Evolutionary conservation across 1,140 invertebrate genomes (phyloP).

Genomic region (Drosophila biarmipes): DNA sequence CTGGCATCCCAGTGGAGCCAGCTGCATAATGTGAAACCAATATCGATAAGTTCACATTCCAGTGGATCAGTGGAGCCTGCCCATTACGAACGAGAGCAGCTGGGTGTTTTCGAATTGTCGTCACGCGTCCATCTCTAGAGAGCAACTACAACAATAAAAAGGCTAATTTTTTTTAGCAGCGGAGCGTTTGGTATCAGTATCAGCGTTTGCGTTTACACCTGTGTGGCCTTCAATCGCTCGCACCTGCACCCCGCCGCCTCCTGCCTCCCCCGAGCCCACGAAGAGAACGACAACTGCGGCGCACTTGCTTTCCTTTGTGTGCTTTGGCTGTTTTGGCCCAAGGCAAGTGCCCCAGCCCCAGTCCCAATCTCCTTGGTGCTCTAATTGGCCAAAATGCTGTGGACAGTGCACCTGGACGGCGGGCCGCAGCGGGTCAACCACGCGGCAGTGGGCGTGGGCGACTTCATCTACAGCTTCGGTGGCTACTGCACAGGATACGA

Average conservation of each 20-base stretch:
- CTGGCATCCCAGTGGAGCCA: too few species aligned
- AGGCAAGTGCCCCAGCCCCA: background rate
- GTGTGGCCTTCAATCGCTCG: constrained; percentile 38
- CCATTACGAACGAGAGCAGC: background rate
- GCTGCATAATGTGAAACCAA: too few species aligned
- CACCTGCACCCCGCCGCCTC: constrained; percentile 9
- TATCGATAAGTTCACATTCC: background rate
- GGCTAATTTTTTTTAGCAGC: constrained; percentile 4
- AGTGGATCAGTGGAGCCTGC: background rate
- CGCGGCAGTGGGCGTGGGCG: constrained; percentile 93
- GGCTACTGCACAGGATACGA: constrained; percentile 94
- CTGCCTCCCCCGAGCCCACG: background rate
- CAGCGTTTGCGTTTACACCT: constrained; percentile 29
- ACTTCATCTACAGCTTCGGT: constrained; percentile 95
- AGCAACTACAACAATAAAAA: background rate
- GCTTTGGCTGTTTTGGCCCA: background rate
- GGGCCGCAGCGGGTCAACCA: constrained; percentile 91
- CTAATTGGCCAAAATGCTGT: constrained; percentile 85
- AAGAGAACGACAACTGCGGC: constrained; percentile 10
- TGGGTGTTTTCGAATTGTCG: background rate
- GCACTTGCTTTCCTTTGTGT: constrained; percentile 30
- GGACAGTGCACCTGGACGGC: constrained; percentile 93
- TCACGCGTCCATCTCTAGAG: background rate
- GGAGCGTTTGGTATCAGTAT: constrained; percentile 10
- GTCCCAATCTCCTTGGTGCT: background rate